Evolutionary conservation across 2,113 vertebrate genomes (phyloP), one percentile per base, ranked within the genome.

Genomic region (Eupsittula cactorum): DNA sequence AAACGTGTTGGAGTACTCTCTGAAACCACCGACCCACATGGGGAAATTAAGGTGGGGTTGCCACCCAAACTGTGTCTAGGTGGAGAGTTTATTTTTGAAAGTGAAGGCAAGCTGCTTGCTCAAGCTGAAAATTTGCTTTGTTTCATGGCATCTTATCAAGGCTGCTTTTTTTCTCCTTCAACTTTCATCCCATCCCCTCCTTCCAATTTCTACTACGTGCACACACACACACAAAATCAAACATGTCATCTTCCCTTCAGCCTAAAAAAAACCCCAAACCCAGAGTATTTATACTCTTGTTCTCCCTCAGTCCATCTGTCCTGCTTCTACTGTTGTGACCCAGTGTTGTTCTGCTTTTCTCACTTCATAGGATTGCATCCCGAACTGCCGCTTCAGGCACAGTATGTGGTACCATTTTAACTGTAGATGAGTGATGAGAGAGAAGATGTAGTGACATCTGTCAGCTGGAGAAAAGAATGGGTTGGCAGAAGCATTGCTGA

Each of bases 241-340:
- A 88, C 79, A 28, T 75, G 41, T 49, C 57, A 59, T 59, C 33
- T 59, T 59, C 23, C 49, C 31, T 41, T 47, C 55, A 74, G 2
- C 35, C 84, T 68, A 78, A 86, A 93, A 96, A 94, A 90, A 35
- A 7, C 1, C 23, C 65, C 62, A 93, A 88, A 79, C 11, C 6
- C 9, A 1, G 23, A 70, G 29, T 81, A 93, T 94, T 97, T 96
- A 93, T 94, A 55, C 37, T 94, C 52, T 53, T 84, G 67, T 25
- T 95, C 88, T 95, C 86, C 91, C 60, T 91, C 94, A 63, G 90
- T 92, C 95, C 93, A 94, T 96, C 95, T 97, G 93, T 93, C 73
- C 81, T 91, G 87, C 68, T 88, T 96, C 71, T 89, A 15, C 60
- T 92, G 76, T 74, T 91, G 73, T 86, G 93, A 93, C 88, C 81